Base-by-base conservation (phyloP, 2,113 vertebrate species). In the Ailuropoda melanoleuca region DNA sequence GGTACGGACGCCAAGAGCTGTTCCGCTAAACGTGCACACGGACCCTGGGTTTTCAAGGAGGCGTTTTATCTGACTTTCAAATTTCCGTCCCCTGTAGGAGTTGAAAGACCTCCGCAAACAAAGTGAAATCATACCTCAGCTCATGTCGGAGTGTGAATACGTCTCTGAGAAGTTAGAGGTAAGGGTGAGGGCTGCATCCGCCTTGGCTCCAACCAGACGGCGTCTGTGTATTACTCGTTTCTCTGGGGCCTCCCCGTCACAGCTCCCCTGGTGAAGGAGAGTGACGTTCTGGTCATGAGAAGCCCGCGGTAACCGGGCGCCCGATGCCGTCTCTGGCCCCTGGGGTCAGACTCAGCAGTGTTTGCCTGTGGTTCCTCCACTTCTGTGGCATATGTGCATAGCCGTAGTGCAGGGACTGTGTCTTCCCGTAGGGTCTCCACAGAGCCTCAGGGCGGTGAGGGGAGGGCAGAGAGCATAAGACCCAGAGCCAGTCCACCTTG, bases 71-170 rank as follows among this genome's bases (percentile, higher is more conserved):
- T 83, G 80, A 80, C 50, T 83, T 93, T 18, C 50, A 62, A 72
- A 68, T 48, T 77, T 84, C 23, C 50, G 17, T 62, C 60, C 93
- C 97, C 93, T 62, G 12, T 75, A 99, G 99, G 99, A 99, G 97
- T 97, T 99, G 98, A 99, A 99, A 97, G 99, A 99, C 94, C 99
- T 99, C 95, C 99, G 99, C 97, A 99, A 99, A 98, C 99, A 99
- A 96, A 99, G 99, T 48, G 99, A 99, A 99, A 99, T 99, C 97
- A 99, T 99, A 98, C 99, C 99, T 72, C 99, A 99, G 98, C 99
- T 99, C 74, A 99, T 99, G 99, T 98, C 99, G 0, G 99, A 99
- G 98, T 99, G 99, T 91, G 99, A 99, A 96, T 98, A 98, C 92
- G 98, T 99, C 97, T 99, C 99, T 48, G 90, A 99, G 92, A 99